Conservation (phyloP, 2,888 invertebrate species). For the Phalangium opilio region DNA sequence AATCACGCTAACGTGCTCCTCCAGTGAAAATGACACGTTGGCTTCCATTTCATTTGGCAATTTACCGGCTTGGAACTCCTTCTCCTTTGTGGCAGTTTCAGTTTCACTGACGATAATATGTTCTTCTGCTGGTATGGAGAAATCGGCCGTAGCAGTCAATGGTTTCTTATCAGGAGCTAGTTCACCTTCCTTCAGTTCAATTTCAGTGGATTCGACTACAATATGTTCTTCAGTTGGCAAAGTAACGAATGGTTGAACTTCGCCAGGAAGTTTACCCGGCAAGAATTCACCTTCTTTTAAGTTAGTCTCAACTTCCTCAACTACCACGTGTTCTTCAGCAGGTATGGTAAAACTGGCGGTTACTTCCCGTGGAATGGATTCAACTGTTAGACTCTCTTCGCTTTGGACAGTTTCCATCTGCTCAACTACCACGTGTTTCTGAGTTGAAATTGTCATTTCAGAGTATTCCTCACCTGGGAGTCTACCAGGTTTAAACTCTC, state of each 20-base stretch:
- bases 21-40: conserved; percentile 10
- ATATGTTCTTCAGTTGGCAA: conserved; percentile 9
- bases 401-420: conserved; percentile 12
- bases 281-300: conserved; percentile 15
- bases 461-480: conserved; percentile 22
- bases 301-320: conserved; percentile 12
- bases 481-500: conserved; percentile 25
- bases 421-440: conserved; percentile 14
- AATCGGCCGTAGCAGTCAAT: conserved; percentile 10
- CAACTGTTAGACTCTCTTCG: conserved; percentile 16
- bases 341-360: conserved; percentile 14
- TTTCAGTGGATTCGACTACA: conserved; percentile 13
- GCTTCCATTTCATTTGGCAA: conserved; percentile 7
- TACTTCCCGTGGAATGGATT: conserved; percentile 13
- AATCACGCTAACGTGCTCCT: conserved; percentile 13
- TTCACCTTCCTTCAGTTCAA: conserved; percentile 16
- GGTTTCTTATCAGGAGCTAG: conserved; percentile 15
- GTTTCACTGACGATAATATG: conserved; percentile 15
- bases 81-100: conserved; percentile 13
- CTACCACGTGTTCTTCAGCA: conserved; percentile 14
- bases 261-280: conserved; percentile 13
- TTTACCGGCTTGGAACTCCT: conserved; percentile 5
- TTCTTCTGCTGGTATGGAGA: conserved; percentile 17
- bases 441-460: conserved; percentile 28
- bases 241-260: conserved; percentile 10